Percentiles rank a stretch among this genome's conserved stretches.
These are phyloP conservation scores for Theodoxus fluviatilis DNA, from an alignment of 2,888 invertebrate genomes.

Conservation along the genomic window DNA sequence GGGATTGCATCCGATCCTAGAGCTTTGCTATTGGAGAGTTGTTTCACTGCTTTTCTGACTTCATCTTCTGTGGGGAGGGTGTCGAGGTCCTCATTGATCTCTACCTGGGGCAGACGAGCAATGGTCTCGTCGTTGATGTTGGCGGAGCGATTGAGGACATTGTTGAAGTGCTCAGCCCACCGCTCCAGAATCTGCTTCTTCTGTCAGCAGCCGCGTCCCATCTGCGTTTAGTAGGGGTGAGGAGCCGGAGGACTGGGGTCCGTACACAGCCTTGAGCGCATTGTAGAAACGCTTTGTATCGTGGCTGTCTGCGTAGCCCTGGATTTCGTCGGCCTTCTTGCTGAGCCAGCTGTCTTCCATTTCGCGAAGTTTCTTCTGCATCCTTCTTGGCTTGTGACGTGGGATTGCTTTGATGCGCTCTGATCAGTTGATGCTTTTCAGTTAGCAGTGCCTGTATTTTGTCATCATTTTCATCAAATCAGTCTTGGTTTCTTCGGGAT, in stretches of 20 bases:
- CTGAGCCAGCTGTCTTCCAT: conserved; percentile 20
- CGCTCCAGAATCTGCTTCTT: too few species aligned
- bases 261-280: conserved; percentile 20
- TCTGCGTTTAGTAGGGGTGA: conserved; percentile 10
- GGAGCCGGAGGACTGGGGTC: neutral
- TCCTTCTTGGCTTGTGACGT: neutral
- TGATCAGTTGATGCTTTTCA: neutral
- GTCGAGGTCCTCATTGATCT: neutral
- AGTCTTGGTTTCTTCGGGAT: too few species aligned
- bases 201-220: neutral
- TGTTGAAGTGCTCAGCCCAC: too few species aligned
- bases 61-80: neutral
- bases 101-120: conserved; percentile 4
- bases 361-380: conserved; percentile 11
- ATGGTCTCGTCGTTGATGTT: conserved; percentile 18
- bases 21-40: conserved; percentile 25
- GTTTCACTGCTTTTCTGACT: neutral
- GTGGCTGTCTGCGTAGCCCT: conserved; percentile 15
- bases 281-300: conserved; percentile 17
- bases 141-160: conserved; percentile 7
- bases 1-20: conserved; percentile 30
- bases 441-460: neutral
- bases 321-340: conserved; percentile 18
- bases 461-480: too few species aligned
- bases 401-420: neutral